phyloP scores from a whole-genome alignment of 1,140 invertebrate genomes.

The Radopholus similis region DNA sequence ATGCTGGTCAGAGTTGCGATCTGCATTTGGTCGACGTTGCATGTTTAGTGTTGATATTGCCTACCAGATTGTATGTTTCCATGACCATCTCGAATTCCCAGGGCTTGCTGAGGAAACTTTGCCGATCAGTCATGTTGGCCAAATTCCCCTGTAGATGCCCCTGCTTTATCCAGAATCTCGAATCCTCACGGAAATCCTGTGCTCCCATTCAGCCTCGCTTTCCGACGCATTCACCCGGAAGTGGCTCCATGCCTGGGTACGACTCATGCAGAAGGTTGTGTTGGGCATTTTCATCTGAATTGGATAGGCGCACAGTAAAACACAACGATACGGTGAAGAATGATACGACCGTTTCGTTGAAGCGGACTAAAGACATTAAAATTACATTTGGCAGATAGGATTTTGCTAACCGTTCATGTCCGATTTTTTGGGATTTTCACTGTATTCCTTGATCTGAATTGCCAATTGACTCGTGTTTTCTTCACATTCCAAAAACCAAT shows the following conservation, averaged over 20 bases:
- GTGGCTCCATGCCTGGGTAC: slow-evolving; percentile 43
- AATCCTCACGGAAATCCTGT: slow-evolving; percentile 10
- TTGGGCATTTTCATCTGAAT: slow-evolving; percentile 51
- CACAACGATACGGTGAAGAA: too few species aligned
- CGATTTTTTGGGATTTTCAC: slow-evolving; percentile 41
- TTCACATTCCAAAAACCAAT: not conserved
- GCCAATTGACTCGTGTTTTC: too few species aligned
- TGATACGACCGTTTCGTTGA: slow-evolving; percentile 43
- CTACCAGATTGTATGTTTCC: slow-evolving; percentile 41
- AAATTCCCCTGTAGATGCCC: slow-evolving; percentile 18
- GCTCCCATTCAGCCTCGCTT: slow-evolving; percentile 29
- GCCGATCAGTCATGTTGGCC: slow-evolving; percentile 33
- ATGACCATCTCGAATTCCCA: slow-evolving; percentile 45
- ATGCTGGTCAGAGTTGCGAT: slow-evolving; percentile 26
- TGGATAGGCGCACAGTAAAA: too few species aligned
- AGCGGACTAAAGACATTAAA: slow-evolving; percentile 17
- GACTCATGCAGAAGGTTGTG: slow-evolving; percentile 47
- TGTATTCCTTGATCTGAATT: slow-evolving; percentile 40
- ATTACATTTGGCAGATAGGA: not conserved
- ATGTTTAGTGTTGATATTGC: not conserved
- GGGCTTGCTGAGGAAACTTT: slow-evolving; percentile 20
- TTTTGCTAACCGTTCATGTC: slow-evolving; percentile 39
- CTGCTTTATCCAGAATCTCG: not conserved
- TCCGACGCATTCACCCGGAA: slow-evolving; percentile 31
- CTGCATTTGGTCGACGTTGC: not conserved